These are phyloP conservation scores for Antedon bifida DNA, from an alignment of 35 echinoderm and acorn worm genomes.

Conservation along the genomic window DNA sequence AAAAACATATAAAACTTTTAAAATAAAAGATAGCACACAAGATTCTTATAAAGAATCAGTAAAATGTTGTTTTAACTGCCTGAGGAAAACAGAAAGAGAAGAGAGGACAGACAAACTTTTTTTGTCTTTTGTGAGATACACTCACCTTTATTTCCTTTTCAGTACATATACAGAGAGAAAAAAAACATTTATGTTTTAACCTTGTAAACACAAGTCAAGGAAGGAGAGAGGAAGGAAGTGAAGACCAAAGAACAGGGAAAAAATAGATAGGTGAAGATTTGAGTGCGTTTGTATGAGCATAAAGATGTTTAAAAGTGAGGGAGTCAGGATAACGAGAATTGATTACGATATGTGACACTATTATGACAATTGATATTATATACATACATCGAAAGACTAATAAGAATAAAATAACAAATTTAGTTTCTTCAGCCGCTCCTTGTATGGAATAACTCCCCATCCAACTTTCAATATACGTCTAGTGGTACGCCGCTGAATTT, in stretches of 20 bases:
- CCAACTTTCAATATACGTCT: not conserved
- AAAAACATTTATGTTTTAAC: no score
- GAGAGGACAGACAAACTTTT: not conserved
- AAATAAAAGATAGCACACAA: no score
- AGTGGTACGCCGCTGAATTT: not conserved
- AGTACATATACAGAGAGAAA: no score
- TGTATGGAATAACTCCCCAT: not conserved
- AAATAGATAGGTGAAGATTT: not conserved
- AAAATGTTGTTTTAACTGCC: not conserved
- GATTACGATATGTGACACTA: not conserved
- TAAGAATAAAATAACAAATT: not conserved
- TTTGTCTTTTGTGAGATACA: no score
- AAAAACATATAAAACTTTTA: no score
- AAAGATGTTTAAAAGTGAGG: not conserved
- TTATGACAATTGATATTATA: not conserved
- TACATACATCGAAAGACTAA: not conserved
- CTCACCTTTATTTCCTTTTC: no score
- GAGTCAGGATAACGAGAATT: not conserved
- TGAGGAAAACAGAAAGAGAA: not conserved
- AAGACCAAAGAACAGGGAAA: not conserved
- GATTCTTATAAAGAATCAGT: no score
- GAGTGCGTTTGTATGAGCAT: not conserved
- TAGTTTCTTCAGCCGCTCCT: not conserved
- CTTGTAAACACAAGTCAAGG: no score
- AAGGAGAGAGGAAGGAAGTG: not conserved